A percentile compares a stretch with the other conserved stretches of the same genome.
These are phyloP conservation scores for Chaenogobius annularis DNA, from an alignment of 2,113 vertebrate species.

Conservation along the genomic window DNA sequence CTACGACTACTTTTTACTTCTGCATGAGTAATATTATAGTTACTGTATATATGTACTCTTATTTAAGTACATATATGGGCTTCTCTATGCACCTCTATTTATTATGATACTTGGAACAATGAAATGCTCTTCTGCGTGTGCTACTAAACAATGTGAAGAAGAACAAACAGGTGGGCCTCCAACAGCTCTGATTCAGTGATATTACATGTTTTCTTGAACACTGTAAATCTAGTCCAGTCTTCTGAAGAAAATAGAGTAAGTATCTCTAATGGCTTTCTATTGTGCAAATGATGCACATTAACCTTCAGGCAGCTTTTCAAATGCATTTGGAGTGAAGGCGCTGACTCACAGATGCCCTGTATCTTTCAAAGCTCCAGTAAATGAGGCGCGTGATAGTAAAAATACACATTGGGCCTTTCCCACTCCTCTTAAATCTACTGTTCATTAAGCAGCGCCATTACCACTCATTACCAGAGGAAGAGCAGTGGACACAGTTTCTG, in stretches of 20 bases:
- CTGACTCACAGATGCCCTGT: constrained; percentile 46
- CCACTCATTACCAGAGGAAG: constrained; percentile 50
- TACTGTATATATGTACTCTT: no score
- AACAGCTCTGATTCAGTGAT: background rate
- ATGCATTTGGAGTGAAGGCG: constrained; percentile 39
- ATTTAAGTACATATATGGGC: no score
- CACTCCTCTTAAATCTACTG: constrained; percentile 45
- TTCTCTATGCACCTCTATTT: no score
- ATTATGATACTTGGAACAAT: no score
- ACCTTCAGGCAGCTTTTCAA: constrained; percentile 41
- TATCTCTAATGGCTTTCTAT: constrained; percentile 47
- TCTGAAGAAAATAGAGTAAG: constrained; percentile 29
- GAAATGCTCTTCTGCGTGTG: no score
- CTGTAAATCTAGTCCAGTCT: constrained; percentile 25
- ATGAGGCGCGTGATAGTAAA: constrained; percentile 44
- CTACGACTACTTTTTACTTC: no score
- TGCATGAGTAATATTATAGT: no score
- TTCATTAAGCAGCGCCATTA: constrained; percentile 63
- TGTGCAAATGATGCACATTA: constrained; percentile 36
- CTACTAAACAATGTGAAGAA: no score
- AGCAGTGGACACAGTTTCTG: constrained; percentile 7
- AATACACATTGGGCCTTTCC: constrained; percentile 18
- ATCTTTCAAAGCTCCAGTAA: constrained; percentile 33
- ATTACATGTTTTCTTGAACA: constrained; percentile 20
- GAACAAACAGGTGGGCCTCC: background rate